Conservation (phyloP, 64 coral and sea anemone species). For the Dendrophyllia cribrosa region DNA sequence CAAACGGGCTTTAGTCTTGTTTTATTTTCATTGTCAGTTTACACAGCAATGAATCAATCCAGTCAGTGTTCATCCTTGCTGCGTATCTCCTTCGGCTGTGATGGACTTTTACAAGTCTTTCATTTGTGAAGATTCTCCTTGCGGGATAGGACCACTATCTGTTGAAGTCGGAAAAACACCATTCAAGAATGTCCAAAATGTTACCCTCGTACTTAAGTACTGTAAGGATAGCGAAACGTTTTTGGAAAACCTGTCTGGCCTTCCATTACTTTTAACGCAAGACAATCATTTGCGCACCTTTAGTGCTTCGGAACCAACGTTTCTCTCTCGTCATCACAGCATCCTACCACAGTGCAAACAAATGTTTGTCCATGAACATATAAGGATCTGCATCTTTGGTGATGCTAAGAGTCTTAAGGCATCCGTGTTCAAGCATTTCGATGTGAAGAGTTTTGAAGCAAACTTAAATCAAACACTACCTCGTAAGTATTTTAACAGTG, state of each 20-base stretch:
- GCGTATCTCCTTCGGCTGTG: not conserved
- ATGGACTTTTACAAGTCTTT: constrained; percentile 16
- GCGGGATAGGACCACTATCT: constrained; percentile 22
- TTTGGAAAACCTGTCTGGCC: constrained; percentile 9
- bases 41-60: not conserved
- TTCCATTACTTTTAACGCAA: constrained; percentile 59
- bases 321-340: not conserved
- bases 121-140: not conserved
- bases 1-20: constrained; percentile 20
- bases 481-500: not conserved
- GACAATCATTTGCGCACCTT: not conserved
- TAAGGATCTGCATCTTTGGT: not conserved
- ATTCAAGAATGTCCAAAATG: not conserved
- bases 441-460: constrained; percentile 2
- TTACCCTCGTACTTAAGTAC: constrained; percentile 28
- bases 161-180: not conserved
- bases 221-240: constrained; percentile 26
- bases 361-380: constrained; percentile 31
- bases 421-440: constrained; percentile 32
- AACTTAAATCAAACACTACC: not conserved
- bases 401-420: not conserved
- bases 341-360: not conserved
- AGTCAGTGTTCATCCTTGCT: not conserved
- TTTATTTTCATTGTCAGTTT: not conserved
- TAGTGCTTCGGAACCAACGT: not conserved